These are phyloP conservation scores for Enteromius viviparus DNA, from an alignment of 2,797 vertebrate genomes.

Conservation along the genomic window DNA sequence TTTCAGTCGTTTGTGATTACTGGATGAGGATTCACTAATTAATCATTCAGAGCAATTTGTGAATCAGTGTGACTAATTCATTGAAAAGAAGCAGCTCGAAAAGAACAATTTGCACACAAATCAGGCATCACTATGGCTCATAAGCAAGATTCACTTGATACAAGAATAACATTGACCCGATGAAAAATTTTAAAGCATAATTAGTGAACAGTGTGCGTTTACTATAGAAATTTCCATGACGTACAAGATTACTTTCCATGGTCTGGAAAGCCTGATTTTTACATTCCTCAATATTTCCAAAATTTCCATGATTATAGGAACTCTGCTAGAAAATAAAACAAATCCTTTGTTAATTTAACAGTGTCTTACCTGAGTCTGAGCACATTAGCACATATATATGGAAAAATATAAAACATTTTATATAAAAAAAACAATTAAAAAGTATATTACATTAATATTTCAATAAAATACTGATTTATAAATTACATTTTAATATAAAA, in stretches of 20 bases:
- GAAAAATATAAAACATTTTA: not conserved
- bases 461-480: not conserved
- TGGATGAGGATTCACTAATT: slow-evolving; percentile 15
- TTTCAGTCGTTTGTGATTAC: slow-evolving; percentile 14
- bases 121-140: slow-evolving; percentile 17
- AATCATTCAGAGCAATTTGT: slow-evolving; percentile 15
- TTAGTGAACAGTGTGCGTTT: slow-evolving; percentile 1
- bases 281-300: not conserved
- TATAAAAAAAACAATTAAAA: not conserved
- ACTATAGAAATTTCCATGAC: slow-evolving; percentile 12
- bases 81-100: slow-evolving; percentile 11
- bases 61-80: slow-evolving; percentile 14
- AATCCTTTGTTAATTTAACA: not conserved
- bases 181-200: slow-evolving; percentile 17
- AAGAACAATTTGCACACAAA: slow-evolving; percentile 20
- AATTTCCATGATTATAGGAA: not conserved
- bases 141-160: slow-evolving; percentile 1
- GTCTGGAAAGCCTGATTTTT: not conserved
- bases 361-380: not conserved
- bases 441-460: not conserved
- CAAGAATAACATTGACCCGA: slow-evolving; percentile 16
- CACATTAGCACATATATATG: not conserved
- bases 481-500: not conserved
- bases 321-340: not conserved
- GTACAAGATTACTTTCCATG: not conserved